These are phyloP conservation scores for Ormia ochracea DNA, from an alignment of 2,888 invertebrate species.

Conservation along the genomic window DNA sequence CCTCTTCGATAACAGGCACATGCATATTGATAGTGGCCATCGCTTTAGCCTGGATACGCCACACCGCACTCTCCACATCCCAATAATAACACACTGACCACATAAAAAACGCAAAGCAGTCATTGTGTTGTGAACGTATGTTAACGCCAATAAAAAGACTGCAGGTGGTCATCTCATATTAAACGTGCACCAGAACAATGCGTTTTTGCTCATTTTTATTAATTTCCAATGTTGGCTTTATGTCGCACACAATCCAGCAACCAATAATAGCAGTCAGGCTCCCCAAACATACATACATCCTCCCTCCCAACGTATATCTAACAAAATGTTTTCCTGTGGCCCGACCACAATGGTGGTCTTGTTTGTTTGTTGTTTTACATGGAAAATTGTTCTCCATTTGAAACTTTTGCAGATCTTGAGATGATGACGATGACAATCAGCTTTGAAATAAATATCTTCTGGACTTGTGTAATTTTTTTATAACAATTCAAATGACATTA, in stretches of 20 bases:
- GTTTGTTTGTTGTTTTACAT: slow-evolving; percentile 11
- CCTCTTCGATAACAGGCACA: neutral
- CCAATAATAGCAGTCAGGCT: slow-evolving; percentile 4
- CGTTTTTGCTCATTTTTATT: slow-evolving; percentile 43
- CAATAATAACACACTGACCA: neutral
- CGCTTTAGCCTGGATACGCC: neutral
- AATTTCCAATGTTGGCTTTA: slow-evolving; percentile 32
- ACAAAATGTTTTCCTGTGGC: neutral
- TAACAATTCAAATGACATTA: slow-evolving; percentile 3
- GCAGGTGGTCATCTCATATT: slow-evolving; percentile 65
- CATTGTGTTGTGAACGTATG: slow-evolving; percentile 55
- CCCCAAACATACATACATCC: neutral
- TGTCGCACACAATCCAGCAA: slow-evolving; percentile 35
- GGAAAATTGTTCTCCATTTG: slow-evolving; percentile 11
- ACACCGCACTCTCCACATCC: neutral
- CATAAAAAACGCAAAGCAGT: neutral
- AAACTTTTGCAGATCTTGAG: slow-evolving; percentile 35
- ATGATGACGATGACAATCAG: slow-evolving; percentile 29
- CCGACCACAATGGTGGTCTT: slow-evolving; percentile 39
- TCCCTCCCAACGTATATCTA: neutral
- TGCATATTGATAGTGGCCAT: neutral
- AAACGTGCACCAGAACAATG: slow-evolving; percentile 48
- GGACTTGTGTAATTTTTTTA: neutral
- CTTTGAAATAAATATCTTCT: slow-evolving; percentile 16
- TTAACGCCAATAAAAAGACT: slow-evolving; percentile 64